These are phyloP conservation scores for Pandemis heparana DNA, from an alignment of 2,888 invertebrate species.

Conservation along the genomic window DNA sequence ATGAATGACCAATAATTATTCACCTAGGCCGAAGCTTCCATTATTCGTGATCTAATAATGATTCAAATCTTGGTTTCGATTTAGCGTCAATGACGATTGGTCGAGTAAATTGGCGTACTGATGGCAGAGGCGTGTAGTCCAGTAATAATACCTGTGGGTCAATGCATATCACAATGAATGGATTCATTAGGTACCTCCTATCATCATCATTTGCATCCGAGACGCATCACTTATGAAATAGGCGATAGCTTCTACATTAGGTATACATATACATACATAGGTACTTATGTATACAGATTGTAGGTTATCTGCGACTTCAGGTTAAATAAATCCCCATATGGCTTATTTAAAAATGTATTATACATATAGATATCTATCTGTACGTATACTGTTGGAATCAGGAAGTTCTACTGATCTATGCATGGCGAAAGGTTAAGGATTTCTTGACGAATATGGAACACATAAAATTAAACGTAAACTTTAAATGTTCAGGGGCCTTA, in stretches of 20 bases:
- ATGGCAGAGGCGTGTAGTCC: slow-evolving; percentile 54
- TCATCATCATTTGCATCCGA: slow-evolving; percentile 68
- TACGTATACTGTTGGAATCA: no score
- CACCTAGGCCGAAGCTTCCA: neutral
- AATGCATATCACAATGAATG: slow-evolving; percentile 79
- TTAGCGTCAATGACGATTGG: slow-evolving; percentile 19
- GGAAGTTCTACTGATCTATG: no score
- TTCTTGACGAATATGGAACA: no score
- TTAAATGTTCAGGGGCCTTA: neutral
- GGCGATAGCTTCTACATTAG: neutral
- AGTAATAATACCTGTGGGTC: slow-evolving; percentile 56
- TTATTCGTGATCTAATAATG: slow-evolving; percentile 53
- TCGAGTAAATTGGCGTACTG: slow-evolving; percentile 34
- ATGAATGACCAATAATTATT: neutral
- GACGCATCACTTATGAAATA: slow-evolving; percentile 40
- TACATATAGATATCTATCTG: no score
- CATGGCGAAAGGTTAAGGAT: no score
- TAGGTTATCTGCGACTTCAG: no score
- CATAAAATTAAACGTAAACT: neutral
- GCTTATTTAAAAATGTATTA: no score
- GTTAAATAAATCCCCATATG: no score
- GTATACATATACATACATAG: no score
- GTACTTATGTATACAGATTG: no score
- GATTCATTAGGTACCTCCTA: slow-evolving; percentile 70
- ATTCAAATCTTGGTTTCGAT: slow-evolving; percentile 42